These are phyloP conservation scores for Parnassius glacialis DNA, from an alignment of 2,888 invertebrate genomes.

Conservation along the genomic window DNA sequence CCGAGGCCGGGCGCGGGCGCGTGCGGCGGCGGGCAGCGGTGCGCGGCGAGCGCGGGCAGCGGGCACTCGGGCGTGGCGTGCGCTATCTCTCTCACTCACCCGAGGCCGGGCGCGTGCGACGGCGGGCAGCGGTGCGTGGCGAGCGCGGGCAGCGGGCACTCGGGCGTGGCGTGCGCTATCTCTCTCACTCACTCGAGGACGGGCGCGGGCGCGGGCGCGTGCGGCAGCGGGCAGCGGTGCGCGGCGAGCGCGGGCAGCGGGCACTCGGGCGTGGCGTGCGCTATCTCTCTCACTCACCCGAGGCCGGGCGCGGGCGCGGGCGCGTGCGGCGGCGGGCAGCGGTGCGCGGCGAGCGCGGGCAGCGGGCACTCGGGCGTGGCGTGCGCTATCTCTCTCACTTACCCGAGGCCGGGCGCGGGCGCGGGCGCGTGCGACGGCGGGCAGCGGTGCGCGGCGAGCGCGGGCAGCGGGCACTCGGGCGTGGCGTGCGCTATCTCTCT, in stretches of 20 bases:
- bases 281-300: conserved; percentile 81
- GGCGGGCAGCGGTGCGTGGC: conserved; percentile 13
- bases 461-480: conserved; percentile 85
- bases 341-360: conserved; percentile 85
- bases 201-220: conserved; percentile 94
- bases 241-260: conserved; percentile 82
- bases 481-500: conserved; percentile 37
- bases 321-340: conserved; percentile 94
- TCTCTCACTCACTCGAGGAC: conserved; percentile 82
- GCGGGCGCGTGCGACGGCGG: conserved; percentile 94
- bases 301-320: conserved; percentile 92
- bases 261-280: conserved; percentile 84
- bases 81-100: conserved; percentile 37
- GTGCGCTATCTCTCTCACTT: conserved; percentile 79
- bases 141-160: conserved; percentile 71
- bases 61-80: too few relatives aligned
- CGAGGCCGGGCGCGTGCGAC: conserved; percentile 37
- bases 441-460: conserved; percentile 92
- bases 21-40: too few relatives aligned
- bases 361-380: conserved; percentile 83
- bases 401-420: conserved; percentile 83
- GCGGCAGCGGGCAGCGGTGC: conserved; percentile 93
- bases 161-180: conserved; percentile 84
- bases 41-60: too few relatives aligned
- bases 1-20: too few relatives aligned